Evolutionary conservation across 2,113 vertebrate genomes (phyloP).

Genomic region (Acinonyx jubatus): DNA sequence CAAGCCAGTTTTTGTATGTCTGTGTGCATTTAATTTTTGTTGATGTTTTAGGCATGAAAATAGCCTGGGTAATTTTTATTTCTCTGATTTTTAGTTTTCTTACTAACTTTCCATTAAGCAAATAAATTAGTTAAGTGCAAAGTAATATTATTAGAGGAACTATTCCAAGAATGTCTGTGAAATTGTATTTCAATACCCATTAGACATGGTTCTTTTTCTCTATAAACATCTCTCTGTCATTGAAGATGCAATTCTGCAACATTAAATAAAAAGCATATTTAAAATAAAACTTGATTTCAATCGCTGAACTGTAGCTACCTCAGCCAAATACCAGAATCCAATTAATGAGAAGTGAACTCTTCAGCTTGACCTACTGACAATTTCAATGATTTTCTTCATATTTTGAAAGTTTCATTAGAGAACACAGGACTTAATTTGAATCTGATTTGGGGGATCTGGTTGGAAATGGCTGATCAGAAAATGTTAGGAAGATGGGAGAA

Average conservation of each 20-base stretch:
- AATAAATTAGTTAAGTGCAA: constrained; percentile 73
- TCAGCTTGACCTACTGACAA: not conserved
- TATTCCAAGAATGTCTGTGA: constrained; percentile 73
- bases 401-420: not conserved
- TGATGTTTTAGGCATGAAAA: not conserved
- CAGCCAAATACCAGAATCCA: constrained; percentile 44
- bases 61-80: not conserved
- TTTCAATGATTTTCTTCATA: not conserved
- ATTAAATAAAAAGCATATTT: constrained; percentile 62
- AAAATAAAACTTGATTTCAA: constrained; percentile 52
- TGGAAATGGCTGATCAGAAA: not conserved
- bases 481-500: not conserved
- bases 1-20: not conserved
- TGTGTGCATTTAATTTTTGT: not conserved
- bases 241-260: constrained; percentile 57
- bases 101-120: constrained; percentile 60
- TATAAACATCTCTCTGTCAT: constrained; percentile 19
- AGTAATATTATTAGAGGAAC: constrained; percentile 74
- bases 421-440: not conserved
- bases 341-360: constrained; percentile 25
- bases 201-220: constrained; percentile 71
- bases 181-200: constrained; percentile 78
- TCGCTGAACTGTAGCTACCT: constrained; percentile 17
- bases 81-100: constrained; percentile 61
- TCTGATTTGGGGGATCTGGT: not conserved